Base-by-base conservation (phyloP, 2,113 vertebrate species). In the Protobothrops mucrosquamatus region DNA sequence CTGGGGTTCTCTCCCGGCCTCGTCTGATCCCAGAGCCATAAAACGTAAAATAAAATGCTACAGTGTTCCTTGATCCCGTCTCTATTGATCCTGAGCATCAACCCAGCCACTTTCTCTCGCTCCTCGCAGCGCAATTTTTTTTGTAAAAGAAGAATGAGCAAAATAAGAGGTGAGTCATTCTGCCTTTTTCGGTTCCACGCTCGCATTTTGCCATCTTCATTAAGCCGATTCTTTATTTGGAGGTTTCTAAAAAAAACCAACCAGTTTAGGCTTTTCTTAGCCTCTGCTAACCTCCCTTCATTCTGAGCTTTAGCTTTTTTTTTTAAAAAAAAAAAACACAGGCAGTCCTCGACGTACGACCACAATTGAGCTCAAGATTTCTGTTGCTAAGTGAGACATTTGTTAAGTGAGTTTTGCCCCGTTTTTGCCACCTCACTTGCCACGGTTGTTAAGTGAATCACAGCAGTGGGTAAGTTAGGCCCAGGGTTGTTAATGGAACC, bases 1-100 rank as follows among this genome's bases (percentile, higher is more conserved):
- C n/a, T 3, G n/a, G 0, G 7, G 6, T 9, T 8, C 15, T 20
- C 34, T 9, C 34, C 22, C 34, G 4, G 0, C 20, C 74, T 18
- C 20, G 0, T 3, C 34, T 43, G 18, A 43, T 81, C 34, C 18
- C 9, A 39, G 20, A 43, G 7, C 74, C 22, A 22, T 43, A 9
- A 22, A 43, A 8, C 0, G 3, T 8, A 9, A 39, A 9, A 39
- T 18, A 20, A 43, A 81, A 20, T 1, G 61, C 4, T 1, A 9
- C 12, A 4, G 4, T 39, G 3, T 20, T 15, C 69, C 69, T 20
- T 9, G 18, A 3, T 22, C 6, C 1, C 22, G 69, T 39, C 34
- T 34, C 69, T 20, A 3, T 39, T 8, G 34, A 39, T 9, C 2
- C 15, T 81, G 69, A 81, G 69, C 69, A 81, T 81, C 18, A n/a